Percentiles rank a stretch among this genome's conserved stretches.
Conservation (phyloP, 1,140 invertebrate genomes). For the Drosophila lacertosa region DNA sequence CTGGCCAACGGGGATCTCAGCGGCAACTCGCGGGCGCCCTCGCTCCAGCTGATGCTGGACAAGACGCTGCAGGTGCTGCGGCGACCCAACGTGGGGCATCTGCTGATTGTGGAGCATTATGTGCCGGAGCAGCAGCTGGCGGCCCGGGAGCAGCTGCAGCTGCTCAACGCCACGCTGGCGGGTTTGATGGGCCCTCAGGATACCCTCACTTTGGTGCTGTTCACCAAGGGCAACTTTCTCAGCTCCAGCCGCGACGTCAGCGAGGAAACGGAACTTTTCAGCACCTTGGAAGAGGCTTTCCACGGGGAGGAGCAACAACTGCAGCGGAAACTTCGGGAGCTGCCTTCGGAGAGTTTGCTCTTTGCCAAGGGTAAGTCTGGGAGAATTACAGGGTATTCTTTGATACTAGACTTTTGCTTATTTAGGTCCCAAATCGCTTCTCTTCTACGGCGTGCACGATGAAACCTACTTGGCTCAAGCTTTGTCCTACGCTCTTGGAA, state of each 20-base stretch:
- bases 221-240: conserved; percentile 45
- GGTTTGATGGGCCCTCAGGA: conserved; percentile 6
- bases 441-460: conserved; percentile 62
- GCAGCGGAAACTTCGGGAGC: conserved; percentile 29
- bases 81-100: conserved; percentile 34
- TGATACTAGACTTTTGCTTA: not conserved
- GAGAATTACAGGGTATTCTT: no score
- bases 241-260: conserved; percentile 48
- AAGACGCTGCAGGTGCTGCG: conserved; percentile 51
- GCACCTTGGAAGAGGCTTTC: conserved; percentile 26
- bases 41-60: conserved; percentile 40
- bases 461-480: conserved; percentile 69
- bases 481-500: conserved; percentile 52
- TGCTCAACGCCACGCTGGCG: conserved; percentile 48
- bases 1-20: conserved; percentile 62
- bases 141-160: conserved; percentile 17
- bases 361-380: conserved; percentile 57
- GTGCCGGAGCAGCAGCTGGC: conserved; percentile 5
- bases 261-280: conserved; percentile 40
- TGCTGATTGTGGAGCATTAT: conserved; percentile 60
- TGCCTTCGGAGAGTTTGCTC: conserved; percentile 54
- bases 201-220: conserved; percentile 44
- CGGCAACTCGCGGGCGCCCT: conserved; percentile 29
- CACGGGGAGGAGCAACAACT: conserved; percentile 11
- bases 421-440: conserved; percentile 57